Percentiles rank a stretch among this genome's conserved stretches.
Conservation (phyloP, 2,888 invertebrate species). For the Synanthedon andrenaeformis region DNA sequence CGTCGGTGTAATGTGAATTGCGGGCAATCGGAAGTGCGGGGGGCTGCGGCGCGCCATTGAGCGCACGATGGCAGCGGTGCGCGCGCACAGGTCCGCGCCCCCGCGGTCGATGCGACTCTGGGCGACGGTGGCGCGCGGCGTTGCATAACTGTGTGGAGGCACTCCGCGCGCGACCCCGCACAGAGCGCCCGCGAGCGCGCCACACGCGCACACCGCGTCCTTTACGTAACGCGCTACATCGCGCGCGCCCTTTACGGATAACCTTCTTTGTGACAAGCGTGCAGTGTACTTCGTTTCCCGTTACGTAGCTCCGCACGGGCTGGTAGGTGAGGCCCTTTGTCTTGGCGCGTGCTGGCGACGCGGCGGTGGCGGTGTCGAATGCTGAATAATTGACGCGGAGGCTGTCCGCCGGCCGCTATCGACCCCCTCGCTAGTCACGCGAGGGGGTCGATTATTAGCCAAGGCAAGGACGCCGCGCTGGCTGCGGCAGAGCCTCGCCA, state of each 20-base stretch:
- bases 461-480: constrained; percentile 64
- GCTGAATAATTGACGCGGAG: constrained; percentile 65
- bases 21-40: constrained; percentile 24
- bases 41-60: constrained; percentile 9
- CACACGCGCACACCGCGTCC: constrained; percentile 54
- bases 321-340: constrained; percentile 58
- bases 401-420: constrained; percentile 65
- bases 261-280: constrained; percentile 40
- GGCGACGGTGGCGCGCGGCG: constrained; percentile 49
- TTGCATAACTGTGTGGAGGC: constrained; percentile 64
- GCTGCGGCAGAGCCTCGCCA: constrained; percentile 45
- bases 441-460: constrained; percentile 54
- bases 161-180: constrained; percentile 66
- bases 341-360: constrained; percentile 41
- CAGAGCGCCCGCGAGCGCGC: constrained; percentile 63
- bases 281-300: constrained; percentile 36
- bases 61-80: constrained; percentile 20
- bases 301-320: constrained; percentile 38
- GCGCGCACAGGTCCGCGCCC: constrained; percentile 46
- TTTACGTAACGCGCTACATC: constrained; percentile 65
- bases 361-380: constrained; percentile 31
- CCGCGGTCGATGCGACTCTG: constrained; percentile 51
- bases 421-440: constrained; percentile 46
- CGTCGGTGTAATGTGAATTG: constrained; percentile 46
- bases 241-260: constrained; percentile 31